Evolutionary conservation across 1,140 invertebrate species (phyloP).

Genomic region (Sycobia sp.): DNA sequence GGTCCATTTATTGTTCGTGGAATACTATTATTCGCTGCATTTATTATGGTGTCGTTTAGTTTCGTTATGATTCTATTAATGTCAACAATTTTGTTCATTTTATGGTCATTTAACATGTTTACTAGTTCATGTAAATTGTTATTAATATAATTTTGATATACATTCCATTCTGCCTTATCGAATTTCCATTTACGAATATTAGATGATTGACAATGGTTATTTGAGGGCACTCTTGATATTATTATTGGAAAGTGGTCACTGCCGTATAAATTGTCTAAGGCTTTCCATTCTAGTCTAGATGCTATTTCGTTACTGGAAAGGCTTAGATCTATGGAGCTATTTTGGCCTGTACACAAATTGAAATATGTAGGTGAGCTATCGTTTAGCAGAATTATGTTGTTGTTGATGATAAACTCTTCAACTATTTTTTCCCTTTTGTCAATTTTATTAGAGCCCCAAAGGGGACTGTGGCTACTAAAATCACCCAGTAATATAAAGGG

Average conservation of each 20-base stretch:
- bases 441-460: constrained; percentile 44
- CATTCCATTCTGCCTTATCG: not conserved
- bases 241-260: constrained; percentile 46
- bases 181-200: not conserved
- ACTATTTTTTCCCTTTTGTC: constrained; percentile 42
- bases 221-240: constrained; percentile 15
- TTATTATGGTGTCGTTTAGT: not conserved
- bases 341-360: constrained; percentile 32
- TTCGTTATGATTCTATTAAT: not conserved
- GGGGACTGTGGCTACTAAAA: constrained; percentile 47
- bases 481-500: constrained; percentile 46
- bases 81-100: not conserved
- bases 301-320: constrained; percentile 39
- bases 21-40: constrained; percentile 4
- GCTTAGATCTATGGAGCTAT: constrained; percentile 42
- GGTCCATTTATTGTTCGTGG: not conserved
- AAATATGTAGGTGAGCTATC: constrained; percentile 39
- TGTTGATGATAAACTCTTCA: constrained; percentile 23
- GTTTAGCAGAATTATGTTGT: constrained; percentile 40
- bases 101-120: not conserved
- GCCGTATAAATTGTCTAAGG: constrained; percentile 38
- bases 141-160: not conserved
- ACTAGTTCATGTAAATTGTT: not conserved
- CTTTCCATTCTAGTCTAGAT: constrained; percentile 41
- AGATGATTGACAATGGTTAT: not conserved